A percentile compares a stretch with the other conserved stretches of the same genome.
Evolutionary conservation across 2,113 vertebrate species (phyloP).

Genomic region (Forbesichthys agassizii): DNA sequence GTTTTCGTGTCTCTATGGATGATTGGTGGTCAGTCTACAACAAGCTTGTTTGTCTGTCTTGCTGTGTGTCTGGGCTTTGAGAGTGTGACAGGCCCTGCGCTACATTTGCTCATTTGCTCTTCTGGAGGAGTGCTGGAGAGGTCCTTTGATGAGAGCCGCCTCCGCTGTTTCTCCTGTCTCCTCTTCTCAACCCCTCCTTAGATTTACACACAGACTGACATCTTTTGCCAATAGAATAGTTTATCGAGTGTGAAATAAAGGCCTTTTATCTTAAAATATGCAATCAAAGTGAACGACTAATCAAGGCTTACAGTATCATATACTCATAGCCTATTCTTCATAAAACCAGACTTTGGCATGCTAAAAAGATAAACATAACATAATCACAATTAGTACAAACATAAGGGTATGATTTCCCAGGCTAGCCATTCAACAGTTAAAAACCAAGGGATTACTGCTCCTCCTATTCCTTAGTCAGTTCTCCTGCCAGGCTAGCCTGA

Average conservation of each 20-base stretch:
- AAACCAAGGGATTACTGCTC: no score
- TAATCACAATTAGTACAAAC: no score
- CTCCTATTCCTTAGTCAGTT: background rate
- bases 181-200: slow-evolving; percentile 28
- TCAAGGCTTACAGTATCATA: no score
- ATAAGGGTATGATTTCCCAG: no score
- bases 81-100: slow-evolving; percentile 41
- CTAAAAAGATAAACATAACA: no score
- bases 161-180: slow-evolving; percentile 28
- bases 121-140: slow-evolving; percentile 58
- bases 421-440: background rate
- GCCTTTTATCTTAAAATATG: no score
- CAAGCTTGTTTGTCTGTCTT: slow-evolving; percentile 4
- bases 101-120: slow-evolving; percentile 55
- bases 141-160: slow-evolving; percentile 61
- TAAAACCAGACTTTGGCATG: no score
- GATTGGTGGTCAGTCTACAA: slow-evolving; percentile 2
- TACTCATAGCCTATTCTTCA: no score
- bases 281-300: no score
- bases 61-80: slow-evolving; percentile 35
- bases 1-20: background rate
- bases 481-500: slow-evolving; percentile 4
- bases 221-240: background rate
- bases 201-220: background rate
- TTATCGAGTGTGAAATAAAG: no score